These are phyloP conservation scores for Amphiprion percula DNA, from an alignment of 2,113 vertebrate species.

Conservation along the genomic window DNA sequence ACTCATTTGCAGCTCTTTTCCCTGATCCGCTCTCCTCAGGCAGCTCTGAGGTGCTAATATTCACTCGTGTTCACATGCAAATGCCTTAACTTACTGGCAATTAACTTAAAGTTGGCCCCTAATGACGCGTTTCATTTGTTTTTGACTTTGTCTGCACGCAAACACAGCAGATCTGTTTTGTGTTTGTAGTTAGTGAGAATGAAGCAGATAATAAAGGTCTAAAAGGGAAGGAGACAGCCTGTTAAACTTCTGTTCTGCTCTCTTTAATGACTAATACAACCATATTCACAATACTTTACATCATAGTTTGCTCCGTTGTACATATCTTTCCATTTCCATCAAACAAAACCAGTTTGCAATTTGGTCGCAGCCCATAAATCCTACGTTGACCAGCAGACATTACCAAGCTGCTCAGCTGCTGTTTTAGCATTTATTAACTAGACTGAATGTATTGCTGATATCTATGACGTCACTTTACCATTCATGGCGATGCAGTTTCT, in stretches of 20 bases:
- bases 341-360: neutral
- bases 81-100: neutral
- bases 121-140: slow-evolving; percentile 2
- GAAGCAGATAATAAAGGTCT: neutral
- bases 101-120: slow-evolving; percentile 2
- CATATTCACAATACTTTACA: neutral
- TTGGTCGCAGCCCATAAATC: neutral
- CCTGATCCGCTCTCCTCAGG: neutral
- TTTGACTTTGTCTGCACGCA: neutral
- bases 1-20: no score
- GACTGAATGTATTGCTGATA: no score
- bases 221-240: neutral
- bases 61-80: neutral
- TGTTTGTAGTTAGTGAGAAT: neutral
- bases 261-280: neutral
- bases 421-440: no score
- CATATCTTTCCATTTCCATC: neutral
- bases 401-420: slow-evolving; percentile 3
- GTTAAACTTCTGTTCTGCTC: neutral
- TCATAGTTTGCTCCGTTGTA: neutral
- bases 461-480: no score
- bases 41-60: slow-evolving; percentile 1
- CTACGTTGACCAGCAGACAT: neutral
- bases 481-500: no score
- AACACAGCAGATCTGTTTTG: neutral